phyloP scores from a whole-genome alignment of 2,888 invertebrate genomes.

The Willowsia nigromaculata region DNA sequence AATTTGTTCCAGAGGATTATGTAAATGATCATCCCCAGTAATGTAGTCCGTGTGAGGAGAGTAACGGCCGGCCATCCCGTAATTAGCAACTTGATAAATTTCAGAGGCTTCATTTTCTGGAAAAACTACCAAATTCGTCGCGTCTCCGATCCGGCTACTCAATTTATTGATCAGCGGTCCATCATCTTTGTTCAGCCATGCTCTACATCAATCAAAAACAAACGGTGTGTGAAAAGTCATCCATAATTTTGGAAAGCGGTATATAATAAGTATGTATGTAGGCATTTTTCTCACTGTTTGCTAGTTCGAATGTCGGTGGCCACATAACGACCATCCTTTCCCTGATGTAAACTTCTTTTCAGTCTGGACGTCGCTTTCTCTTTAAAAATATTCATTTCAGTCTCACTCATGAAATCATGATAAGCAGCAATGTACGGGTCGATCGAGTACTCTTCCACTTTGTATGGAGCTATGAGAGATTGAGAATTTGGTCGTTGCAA shows the following conservation, averaged over 20 bases:
- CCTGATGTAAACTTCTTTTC: constrained; percentile 78
- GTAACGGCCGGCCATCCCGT: constrained; percentile 79
- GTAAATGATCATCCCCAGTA: constrained; percentile 75
- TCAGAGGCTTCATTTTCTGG: constrained; percentile 78
- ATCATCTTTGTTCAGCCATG: constrained; percentile 79
- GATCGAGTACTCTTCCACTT: constrained; percentile 79
- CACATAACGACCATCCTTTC: constrained; percentile 77
- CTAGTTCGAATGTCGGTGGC: constrained; percentile 79
- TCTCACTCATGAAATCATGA: constrained; percentile 78
- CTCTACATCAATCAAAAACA: constrained; percentile 75
- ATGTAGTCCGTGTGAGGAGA: constrained; percentile 79
- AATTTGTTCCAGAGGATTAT: constrained; percentile 75
- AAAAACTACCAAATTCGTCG: constrained; percentile 75
- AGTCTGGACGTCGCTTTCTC: constrained; percentile 77
- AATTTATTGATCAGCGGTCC: constrained; percentile 75
- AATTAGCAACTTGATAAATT: constrained; percentile 79
- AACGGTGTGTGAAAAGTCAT: neutral
- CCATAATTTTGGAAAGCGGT: neutral
- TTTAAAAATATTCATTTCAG: constrained; percentile 77
- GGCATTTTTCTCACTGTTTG: constrained; percentile 78
- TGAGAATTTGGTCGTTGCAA: constrained; percentile 70
- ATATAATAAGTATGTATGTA: neutral
- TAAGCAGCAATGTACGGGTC: constrained; percentile 78
- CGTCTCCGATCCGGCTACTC: constrained; percentile 75
- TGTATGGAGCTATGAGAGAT: constrained; percentile 78